phyloP scores from a whole-genome alignment of 2,888 invertebrate species.

The Meghimatium bilineatum region DNA sequence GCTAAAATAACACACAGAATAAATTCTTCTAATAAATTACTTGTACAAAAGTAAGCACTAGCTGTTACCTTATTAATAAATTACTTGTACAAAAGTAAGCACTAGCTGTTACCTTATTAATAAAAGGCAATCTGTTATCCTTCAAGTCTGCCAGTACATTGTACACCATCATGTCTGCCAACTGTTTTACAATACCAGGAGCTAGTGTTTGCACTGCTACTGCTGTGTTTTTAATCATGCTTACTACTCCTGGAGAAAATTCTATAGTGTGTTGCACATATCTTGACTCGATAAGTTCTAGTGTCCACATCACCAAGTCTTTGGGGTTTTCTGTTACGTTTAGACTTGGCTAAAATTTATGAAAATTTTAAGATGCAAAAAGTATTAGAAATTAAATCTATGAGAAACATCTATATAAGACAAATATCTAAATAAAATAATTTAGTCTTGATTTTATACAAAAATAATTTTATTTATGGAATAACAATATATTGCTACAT shows the following conservation, averaged over 20 bases:
- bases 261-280: conserved; percentile 13
- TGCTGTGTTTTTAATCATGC: background rate
- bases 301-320: background rate
- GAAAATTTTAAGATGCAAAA: too few species aligned
- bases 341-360: conserved; percentile 5
- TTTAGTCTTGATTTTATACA: too few species aligned
- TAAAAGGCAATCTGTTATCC: conserved; percentile 16
- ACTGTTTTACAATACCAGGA: background rate
- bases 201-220: background rate
- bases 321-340: background rate
- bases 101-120: conserved; percentile 36
- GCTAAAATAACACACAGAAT: too few species aligned
- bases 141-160: conserved; percentile 16
- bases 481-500: too few species aligned
- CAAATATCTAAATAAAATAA: too few species aligned
- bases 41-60: too few species aligned
- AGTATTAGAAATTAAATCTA: too few species aligned
- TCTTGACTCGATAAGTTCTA: conserved; percentile 14
- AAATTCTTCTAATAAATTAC: too few species aligned
- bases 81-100: too few species aligned
- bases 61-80: too few species aligned
- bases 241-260: background rate
- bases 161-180: background rate
- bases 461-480: too few species aligned
- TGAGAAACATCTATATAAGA: too few species aligned